phyloP scores from a whole-genome alignment of 2,113 vertebrate species.

The Hydrochoerus hydrochaeris region DNA sequence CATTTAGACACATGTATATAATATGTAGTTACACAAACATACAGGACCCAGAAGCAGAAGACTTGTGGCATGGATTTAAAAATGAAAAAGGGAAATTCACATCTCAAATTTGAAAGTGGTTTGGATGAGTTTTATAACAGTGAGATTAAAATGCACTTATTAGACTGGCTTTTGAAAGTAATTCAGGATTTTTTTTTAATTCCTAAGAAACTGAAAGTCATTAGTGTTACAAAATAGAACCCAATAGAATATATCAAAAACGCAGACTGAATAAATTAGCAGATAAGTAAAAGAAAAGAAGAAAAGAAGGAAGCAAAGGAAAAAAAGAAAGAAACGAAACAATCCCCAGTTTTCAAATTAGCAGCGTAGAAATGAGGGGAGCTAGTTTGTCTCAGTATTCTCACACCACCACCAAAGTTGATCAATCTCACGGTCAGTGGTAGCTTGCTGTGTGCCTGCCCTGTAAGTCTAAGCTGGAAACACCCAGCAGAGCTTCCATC shows the following conservation, averaged over 20 bases:
- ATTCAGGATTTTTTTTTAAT: not conserved
- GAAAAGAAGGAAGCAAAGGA: not conserved
- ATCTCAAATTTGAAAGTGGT: not conserved
- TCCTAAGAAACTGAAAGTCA: not conserved
- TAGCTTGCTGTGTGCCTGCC: not conserved
- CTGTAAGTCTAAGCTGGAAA: not conserved
- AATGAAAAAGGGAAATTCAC: not conserved
- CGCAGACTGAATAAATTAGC: not conserved
- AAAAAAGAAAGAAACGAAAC: not conserved
- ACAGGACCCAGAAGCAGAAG: not conserved
- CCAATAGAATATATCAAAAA: not conserved
- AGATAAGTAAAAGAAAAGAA: not conserved
- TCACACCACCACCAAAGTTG: not conserved
- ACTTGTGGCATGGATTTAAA: not conserved
- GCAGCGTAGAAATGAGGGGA: not conserved
- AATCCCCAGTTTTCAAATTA: accelerated
- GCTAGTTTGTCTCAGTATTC: not conserved
- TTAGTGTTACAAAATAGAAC: not conserved
- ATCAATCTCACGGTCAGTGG: accelerated
- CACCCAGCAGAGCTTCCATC: not conserved
- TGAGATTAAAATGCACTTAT: not conserved
- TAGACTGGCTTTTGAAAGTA: not conserved
- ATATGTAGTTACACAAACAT: slow-evolving; percentile 17
- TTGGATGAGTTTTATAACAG: slow-evolving; percentile 4
- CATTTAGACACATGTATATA: slow-evolving; percentile 26